Evolutionary conservation across 2,888 invertebrate genomes (phyloP).

Genomic region (Nemurella pictetii): DNA sequence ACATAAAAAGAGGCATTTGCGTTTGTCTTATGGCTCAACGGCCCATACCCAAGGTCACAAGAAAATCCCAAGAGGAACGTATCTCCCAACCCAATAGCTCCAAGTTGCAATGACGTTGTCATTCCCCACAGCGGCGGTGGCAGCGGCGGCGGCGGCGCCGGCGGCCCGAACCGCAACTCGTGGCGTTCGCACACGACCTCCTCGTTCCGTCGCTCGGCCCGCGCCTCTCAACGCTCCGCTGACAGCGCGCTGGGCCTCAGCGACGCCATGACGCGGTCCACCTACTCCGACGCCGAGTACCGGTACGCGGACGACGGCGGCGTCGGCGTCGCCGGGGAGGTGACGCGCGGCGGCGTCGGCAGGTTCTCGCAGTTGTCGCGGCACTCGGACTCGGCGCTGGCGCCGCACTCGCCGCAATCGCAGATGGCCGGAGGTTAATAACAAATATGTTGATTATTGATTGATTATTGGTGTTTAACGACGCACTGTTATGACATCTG

Average conservation of each 20-base stretch:
- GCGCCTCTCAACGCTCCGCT: constrained; percentile 63
- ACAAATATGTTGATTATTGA: no score
- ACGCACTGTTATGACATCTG: no score
- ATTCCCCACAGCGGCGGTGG: constrained; percentile 47
- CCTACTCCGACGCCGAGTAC: constrained; percentile 74
- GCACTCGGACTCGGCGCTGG: constrained; percentile 48
- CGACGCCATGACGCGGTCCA: constrained; percentile 61
- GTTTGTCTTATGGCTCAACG: no score
- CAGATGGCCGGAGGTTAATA: constrained; percentile 43
- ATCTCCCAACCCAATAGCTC: no score
- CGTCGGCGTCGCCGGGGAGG: neutral
- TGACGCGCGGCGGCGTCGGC: constrained; percentile 29
- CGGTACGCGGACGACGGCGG: constrained; percentile 53
- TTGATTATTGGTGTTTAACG: no score
- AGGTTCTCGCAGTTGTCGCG: constrained; percentile 51
- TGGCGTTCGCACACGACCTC: constrained; percentile 57
- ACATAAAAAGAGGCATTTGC: no score
- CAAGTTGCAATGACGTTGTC: no score
- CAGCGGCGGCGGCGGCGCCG: constrained; percentile 7
- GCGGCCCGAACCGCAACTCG: constrained; percentile 45
- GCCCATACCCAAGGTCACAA: no score
- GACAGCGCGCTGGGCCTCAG: constrained; percentile 64
- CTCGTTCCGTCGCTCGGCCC: constrained; percentile 59
- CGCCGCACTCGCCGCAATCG: constrained; percentile 40
- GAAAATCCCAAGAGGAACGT: no score